phyloP scores from a whole-genome alignment of 2,888 invertebrate genomes.

The Drosophila quasianomalipes region DNA sequence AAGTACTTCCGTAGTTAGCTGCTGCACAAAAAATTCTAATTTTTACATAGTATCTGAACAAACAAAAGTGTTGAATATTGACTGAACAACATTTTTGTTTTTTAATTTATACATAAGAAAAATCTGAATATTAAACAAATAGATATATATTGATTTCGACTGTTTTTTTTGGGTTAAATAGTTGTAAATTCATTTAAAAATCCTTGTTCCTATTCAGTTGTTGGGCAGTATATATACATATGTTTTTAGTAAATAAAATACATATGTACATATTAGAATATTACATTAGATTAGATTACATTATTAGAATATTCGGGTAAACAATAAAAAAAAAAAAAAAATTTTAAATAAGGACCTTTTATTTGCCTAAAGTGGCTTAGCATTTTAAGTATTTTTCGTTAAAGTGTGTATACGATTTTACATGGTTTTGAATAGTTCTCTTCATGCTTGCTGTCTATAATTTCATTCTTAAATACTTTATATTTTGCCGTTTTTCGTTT shows the following conservation, averaged over 20 bases:
- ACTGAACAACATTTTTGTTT: not conserved
- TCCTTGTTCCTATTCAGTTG: not conserved
- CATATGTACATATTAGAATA: not conserved
- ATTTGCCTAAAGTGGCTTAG: not conserved
- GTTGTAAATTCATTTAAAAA: not conserved
- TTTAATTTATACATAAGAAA: not conserved
- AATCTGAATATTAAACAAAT: not conserved
- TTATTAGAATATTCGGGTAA: not conserved
- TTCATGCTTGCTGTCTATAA: constrained; percentile 37
- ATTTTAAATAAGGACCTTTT: not conserved
- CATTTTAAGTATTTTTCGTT: not conserved
- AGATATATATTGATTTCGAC: not conserved
- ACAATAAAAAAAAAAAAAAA: not conserved
- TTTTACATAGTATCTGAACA: not conserved
- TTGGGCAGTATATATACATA: too few relatives aligned
- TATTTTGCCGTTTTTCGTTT: constrained; percentile 55
- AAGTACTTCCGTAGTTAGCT: not conserved
- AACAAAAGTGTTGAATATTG: not conserved
- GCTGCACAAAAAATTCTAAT: not conserved
- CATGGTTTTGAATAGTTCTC: not conserved
- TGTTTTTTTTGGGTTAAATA: not conserved
- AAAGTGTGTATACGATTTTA: not conserved
- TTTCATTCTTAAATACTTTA: constrained; percentile 57
- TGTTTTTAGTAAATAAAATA: not conserved
- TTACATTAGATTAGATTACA: too few relatives aligned